Conservation (phyloP, 2,888 invertebrate genomes). For the Eupithecia subumbrata region DNA sequence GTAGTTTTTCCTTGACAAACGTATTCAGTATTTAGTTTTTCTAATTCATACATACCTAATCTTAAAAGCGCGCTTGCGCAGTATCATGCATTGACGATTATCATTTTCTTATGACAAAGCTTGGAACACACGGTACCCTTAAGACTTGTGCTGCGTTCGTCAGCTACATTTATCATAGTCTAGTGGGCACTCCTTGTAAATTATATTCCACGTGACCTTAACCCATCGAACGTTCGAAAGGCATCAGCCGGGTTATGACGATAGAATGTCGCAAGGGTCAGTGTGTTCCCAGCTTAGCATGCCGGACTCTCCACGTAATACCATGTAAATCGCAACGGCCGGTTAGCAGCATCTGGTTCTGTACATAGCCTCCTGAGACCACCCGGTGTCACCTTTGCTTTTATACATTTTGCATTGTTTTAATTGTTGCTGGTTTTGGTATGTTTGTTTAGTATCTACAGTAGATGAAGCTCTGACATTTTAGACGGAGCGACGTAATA, state of each 20-base stretch:
- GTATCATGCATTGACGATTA: slow-evolving; percentile 18
- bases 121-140: neutral
- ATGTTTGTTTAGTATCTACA: neutral
- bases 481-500: neutral
- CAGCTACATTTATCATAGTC: neutral
- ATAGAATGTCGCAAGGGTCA: neutral
- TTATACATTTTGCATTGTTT: neutral
- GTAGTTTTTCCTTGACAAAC: slow-evolving; percentile 19
- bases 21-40: slow-evolving; percentile 26
- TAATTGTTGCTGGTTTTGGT: slow-evolving; percentile 1
- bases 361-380: slow-evolving; percentile 28
- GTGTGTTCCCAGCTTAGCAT: slow-evolving; percentile 16
- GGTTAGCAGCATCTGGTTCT: slow-evolving; percentile 24
- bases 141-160: neutral
- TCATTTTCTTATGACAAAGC: slow-evolving; percentile 11
- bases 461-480: neutral
- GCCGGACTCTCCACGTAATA: slow-evolving; percentile 21
- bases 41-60: slow-evolving; percentile 13
- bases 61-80: slow-evolving; percentile 13
- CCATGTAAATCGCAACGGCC: slow-evolving; percentile 22
- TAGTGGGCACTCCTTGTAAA: neutral
- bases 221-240: neutral
- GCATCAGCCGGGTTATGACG: neutral
- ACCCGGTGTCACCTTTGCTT: slow-evolving; percentile 14
- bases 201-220: neutral